Percentiles rank a stretch among this genome's conserved stretches.
These are phyloP conservation scores for Irena cyanogastra DNA, from an alignment of 2,113 vertebrate species.

Conservation along the genomic window DNA sequence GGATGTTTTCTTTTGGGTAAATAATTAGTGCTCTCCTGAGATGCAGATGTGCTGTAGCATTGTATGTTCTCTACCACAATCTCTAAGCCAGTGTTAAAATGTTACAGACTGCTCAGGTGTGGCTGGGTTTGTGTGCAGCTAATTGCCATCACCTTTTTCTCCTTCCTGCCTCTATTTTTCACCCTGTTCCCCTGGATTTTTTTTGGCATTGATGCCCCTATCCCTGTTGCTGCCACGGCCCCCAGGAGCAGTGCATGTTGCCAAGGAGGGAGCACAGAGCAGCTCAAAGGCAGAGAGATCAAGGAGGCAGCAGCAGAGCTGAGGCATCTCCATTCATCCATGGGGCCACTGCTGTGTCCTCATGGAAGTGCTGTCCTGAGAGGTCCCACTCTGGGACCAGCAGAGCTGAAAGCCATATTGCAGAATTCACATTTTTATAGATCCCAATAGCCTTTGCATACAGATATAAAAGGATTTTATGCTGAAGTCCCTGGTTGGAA, in stretches of 20 bases:
- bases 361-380: background rate
- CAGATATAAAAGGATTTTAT: background rate
- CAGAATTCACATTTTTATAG: background rate
- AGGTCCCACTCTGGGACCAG: background rate
- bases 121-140: background rate
- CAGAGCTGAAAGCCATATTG: background rate
- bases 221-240: background rate
- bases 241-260: rapidly evolving
- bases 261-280: background rate
- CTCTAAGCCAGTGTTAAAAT: background rate
- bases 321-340: background rate
- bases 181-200: background rate
- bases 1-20: conserved; percentile 25
- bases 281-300: background rate
- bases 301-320: background rate
- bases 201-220: background rate
- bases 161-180: background rate
- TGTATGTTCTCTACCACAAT: background rate
- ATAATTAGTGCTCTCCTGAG: background rate
- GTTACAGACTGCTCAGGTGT: background rate
- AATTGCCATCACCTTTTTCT: background rate
- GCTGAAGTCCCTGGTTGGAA: background rate
- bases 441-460: background rate
- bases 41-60: background rate
- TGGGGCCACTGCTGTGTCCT: background rate